Conservation (phyloP, 1,140 invertebrate genomes). For the Belonocnema kinseyi region DNA sequence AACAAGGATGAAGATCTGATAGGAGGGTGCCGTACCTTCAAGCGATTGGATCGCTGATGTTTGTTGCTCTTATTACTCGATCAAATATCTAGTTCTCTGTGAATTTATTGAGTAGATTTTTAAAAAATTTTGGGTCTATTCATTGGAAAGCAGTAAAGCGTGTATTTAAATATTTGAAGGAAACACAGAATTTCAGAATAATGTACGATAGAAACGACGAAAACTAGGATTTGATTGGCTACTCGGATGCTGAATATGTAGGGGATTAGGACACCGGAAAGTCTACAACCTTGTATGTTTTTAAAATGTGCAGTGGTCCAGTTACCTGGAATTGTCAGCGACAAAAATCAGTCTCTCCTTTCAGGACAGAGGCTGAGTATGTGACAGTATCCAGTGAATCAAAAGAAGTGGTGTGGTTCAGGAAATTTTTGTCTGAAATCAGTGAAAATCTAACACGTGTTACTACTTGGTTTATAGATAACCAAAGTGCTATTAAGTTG, state of each 20-base stretch:
- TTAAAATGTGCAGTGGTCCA: constrained; percentile 1
- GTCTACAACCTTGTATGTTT: constrained; percentile 25
- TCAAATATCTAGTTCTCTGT: constrained; percentile 23
- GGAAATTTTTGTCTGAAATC: no score
- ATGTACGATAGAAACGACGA: not conserved
- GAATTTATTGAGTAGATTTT: constrained; percentile 5
- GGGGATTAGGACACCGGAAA: not conserved
- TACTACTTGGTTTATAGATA: constrained; percentile 46
- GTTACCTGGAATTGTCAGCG: not conserved
- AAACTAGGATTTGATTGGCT: not conserved
- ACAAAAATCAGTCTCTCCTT: no score
- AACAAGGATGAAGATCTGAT: no score
- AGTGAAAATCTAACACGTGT: no score
- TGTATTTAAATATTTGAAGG: constrained; percentile 35
- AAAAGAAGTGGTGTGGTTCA: not conserved
- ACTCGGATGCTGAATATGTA: constrained; percentile 27
- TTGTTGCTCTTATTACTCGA: constrained; percentile 17
- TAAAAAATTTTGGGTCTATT: not conserved
- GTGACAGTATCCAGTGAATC: not conserved
- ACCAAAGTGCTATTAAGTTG: constrained; percentile 53
- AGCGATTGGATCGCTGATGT: constrained; percentile 28
- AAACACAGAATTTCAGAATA: constrained; percentile 14
- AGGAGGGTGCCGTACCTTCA: no score
- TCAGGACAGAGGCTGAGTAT: not conserved
- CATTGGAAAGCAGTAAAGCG: constrained; percentile 35